These are phyloP conservation scores for Pilophorus perplexus DNA, from an alignment of 2,888 invertebrate genomes.

Conservation along the genomic window DNA sequence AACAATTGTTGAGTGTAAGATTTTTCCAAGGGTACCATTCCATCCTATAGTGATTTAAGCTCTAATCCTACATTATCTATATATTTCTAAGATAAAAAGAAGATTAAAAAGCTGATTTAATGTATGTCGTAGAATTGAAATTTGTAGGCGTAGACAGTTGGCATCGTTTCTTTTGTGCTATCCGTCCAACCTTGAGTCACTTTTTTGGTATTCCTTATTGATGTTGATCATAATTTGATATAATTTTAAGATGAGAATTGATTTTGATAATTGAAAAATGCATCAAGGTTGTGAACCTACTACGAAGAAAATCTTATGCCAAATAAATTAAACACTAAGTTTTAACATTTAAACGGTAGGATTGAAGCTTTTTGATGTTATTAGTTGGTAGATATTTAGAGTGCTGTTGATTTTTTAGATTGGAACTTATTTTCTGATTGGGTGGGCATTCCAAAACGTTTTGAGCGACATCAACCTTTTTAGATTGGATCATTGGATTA, in stretches of 20 bases:
- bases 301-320: neutral
- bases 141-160: neutral
- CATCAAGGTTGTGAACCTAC: constrained; percentile 29
- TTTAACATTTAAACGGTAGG: neutral
- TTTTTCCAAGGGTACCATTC: constrained; percentile 27
- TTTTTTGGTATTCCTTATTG: neutral
- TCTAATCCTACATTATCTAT: constrained; percentile 20
- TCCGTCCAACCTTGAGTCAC: constrained; percentile 32
- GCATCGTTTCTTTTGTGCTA: constrained; percentile 18
- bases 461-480: too few relatives aligned
- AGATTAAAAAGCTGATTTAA: neutral
- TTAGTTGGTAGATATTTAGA: constrained; percentile 13
- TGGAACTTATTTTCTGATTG: too few relatives aligned
- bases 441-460: too few relatives aligned
- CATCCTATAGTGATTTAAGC: constrained; percentile 30
- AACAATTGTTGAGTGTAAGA: neutral
- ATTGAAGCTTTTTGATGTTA: constrained; percentile 22
- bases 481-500: too few relatives aligned
- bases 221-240: neutral
- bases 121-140: neutral
- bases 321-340: neutral
- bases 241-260: neutral
- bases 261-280: too few relatives aligned
- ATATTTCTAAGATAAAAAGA: constrained; percentile 16
- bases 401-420: constrained; percentile 16